Evolutionary conservation across 2,113 vertebrate genomes (phyloP).

Genomic region (Oriolus oriolus): DNA sequence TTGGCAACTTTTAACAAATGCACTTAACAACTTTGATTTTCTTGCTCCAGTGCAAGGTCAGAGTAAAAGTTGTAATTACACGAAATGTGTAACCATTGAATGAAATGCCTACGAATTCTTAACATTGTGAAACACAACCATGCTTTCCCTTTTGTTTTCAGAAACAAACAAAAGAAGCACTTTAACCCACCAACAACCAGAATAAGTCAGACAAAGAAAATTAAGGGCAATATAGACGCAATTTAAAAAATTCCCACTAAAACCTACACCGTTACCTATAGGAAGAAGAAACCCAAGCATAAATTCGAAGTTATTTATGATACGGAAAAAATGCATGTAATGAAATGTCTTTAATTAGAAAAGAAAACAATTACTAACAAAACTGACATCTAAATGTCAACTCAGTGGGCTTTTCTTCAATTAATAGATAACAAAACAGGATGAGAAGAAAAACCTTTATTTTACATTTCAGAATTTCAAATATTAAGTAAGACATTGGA

Average conservation of each 20-base stretch:
- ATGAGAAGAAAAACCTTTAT: background rate
- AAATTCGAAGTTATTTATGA: background rate
- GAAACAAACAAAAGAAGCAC: background rate
- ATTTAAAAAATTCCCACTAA: background rate
- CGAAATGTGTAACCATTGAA: background rate
- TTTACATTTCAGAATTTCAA: constrained; percentile 4
- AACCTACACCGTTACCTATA: background rate
- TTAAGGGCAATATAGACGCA: background rate
- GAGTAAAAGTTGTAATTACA: background rate
- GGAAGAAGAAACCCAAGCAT: background rate
- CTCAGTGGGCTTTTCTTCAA: background rate
- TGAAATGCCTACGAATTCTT: background rate
- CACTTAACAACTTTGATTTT: background rate
- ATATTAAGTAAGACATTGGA: background rate
- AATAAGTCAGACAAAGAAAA: background rate
- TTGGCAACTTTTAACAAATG: background rate
- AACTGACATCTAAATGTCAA: background rate
- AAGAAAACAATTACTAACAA: background rate
- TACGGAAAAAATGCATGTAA: background rate
- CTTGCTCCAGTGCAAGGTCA: background rate
- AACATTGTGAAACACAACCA: background rate
- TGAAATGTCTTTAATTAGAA: background rate
- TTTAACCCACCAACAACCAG: background rate
- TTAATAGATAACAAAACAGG: background rate
- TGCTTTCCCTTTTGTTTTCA: background rate